Base-by-base conservation (phyloP, 2,888 invertebrate genomes). In the Pyrrhia umbra region DNA sequence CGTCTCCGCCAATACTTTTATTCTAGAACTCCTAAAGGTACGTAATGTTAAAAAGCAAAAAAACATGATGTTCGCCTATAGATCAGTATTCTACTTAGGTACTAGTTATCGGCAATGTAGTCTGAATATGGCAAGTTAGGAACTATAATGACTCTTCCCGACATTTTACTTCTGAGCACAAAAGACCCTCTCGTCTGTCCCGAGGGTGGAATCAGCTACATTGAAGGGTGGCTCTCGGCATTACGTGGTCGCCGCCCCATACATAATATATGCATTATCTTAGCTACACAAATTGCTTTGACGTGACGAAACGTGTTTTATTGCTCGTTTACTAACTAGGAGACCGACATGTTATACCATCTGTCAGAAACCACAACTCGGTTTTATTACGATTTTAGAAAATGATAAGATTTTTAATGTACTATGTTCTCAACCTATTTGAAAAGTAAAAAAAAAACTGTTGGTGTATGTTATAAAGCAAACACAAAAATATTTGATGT, bases 231-330 rank as follows among this genome's bases (percentile, higher is more conserved):
- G 77, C 81, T 81, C 83, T 80, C 75, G 81, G 81, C 78, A 79
- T 78, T 77, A 85, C 85, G 86, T 83, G 85, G 85, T 84, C 77
- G 77, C 81, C 77, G 72, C 77, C 80, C 81, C 68, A 76, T 86
- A 83, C 84, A 88, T 88, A 85, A 85, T 87, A 83, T 83, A 88
- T 86, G 81, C 85, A 84, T 86, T 85, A 85, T 84, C 83, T 84
- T 82, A 80, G 80, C 80, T 77, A 74, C 77, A 75, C 84, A 85
- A 85, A 83, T 83, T 84, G 82, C 75, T 73, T 40, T 79, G 79
- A 83, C 80, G 79, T 80, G 82, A 77, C 79, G 71, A 82, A 84
- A 83, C 79, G 74, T 79, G 72, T 80, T 85, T 84, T 78, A 80
- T 79, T 77, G 69, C 78, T 69, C 64, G 64, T 75, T 68, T 66